Evolutionary conservation across 2,797 vertebrate species (phyloP).

Genomic region (Lutjanus argentimaculatus): DNA sequence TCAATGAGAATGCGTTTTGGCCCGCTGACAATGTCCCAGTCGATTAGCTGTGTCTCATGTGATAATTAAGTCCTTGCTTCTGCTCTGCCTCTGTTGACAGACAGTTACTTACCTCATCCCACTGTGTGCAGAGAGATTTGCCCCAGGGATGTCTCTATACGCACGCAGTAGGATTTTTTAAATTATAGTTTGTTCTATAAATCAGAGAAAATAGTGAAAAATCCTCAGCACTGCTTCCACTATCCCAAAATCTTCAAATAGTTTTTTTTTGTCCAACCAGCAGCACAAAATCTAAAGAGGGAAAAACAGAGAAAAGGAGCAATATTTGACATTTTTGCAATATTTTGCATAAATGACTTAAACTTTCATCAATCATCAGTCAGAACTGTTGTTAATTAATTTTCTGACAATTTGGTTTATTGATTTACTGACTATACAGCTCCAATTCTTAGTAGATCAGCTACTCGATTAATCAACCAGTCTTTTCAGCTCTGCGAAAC

Average conservation of each 20-base stretch:
- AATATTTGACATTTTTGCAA: not conserved
- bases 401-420: not conserved
- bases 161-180: not conserved
- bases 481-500: not conserved
- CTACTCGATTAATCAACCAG: not conserved
- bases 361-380: not conserved
- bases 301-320: not conserved
- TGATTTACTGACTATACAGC: not conserved
- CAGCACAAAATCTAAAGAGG: not conserved
- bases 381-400: not conserved
- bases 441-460: not conserved
- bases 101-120: slow-evolving; percentile 38
- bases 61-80: slow-evolving; percentile 59
- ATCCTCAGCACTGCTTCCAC: not conserved
- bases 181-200: not conserved
- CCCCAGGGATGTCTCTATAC: not conserved
- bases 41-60: slow-evolving; percentile 69
- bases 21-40: slow-evolving; percentile 58
- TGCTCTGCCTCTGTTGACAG: slow-evolving; percentile 45
- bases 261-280: not conserved
- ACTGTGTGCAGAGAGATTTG: slow-evolving; percentile 24
- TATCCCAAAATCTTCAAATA: not conserved
- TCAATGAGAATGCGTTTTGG: slow-evolving; percentile 67
- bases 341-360: not conserved
- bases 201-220: not conserved